phyloP scores from a whole-genome alignment of 2,113 vertebrate genomes.

The Campylomormyrus tamandua region DNA sequence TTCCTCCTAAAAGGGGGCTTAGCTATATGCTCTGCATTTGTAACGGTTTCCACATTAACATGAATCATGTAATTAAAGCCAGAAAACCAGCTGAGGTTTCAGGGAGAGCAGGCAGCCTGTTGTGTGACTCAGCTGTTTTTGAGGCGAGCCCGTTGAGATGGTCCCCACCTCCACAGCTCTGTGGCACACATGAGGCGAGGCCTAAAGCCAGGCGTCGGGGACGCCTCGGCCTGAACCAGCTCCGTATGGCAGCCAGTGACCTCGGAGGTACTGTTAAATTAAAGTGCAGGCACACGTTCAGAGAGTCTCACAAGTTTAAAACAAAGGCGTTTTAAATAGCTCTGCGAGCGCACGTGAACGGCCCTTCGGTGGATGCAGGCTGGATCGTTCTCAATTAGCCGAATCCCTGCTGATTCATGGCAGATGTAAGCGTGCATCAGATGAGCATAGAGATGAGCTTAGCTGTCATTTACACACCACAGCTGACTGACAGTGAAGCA shows the following conservation, averaged over 20 bases:
- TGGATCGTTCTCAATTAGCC: not conserved
- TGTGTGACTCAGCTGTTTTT: slow-evolving; percentile 11
- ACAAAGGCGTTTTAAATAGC: not conserved
- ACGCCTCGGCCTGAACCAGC: not conserved
- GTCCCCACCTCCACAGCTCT: not conserved
- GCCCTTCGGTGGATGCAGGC: not conserved
- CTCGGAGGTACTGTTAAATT: not conserved
- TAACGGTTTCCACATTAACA: not conserved
- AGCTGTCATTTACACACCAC: not conserved
- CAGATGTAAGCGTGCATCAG: not conserved
- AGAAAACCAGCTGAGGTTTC: slow-evolving; percentile 1
- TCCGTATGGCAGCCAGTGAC: not conserved
- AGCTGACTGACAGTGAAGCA: not conserved
- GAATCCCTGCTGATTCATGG: not conserved
- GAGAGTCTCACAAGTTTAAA: not conserved
- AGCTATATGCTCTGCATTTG: not conserved
- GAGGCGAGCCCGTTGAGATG: not conserved
- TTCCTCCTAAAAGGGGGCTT: not conserved
- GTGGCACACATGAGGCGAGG: not conserved
- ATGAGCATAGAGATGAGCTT: not conserved
- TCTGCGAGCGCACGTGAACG: not conserved
- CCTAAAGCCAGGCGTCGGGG: not conserved
- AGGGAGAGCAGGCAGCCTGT: not conserved
- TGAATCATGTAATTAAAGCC: slow-evolving; percentile 10
- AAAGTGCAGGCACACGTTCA: not conserved